Evolutionary conservation across 2,888 invertebrate species (phyloP).

Genomic region (Plebejus melissa): DNA sequence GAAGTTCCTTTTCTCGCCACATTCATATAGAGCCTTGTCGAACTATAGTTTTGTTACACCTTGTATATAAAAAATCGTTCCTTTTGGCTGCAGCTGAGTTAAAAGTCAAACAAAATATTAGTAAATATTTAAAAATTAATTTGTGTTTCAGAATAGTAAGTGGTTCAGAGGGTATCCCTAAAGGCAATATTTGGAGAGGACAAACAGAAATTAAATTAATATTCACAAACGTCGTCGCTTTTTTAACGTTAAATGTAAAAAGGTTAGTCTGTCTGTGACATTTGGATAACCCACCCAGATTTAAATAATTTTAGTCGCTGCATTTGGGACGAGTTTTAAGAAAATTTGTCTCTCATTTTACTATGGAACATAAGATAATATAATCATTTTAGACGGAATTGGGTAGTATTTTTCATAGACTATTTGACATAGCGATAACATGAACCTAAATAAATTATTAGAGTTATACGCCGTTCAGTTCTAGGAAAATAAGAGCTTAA

Average conservation of each 20-base stretch:
- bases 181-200: neutral
- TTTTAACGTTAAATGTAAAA: conserved; percentile 11
- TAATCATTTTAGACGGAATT: too few relatives aligned
- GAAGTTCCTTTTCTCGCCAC: too few relatives aligned
- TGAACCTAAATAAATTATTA: too few relatives aligned
- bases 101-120: neutral
- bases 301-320: conserved; percentile 7
- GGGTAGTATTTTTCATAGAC: too few relatives aligned
- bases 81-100: neutral
- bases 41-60: too few relatives aligned
- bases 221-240: neutral
- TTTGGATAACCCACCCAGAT: neutral
- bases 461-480: too few relatives aligned
- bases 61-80: neutral
- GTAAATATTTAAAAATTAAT: neutral
- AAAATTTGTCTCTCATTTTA: neutral
- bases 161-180: neutral
- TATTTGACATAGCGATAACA: too few relatives aligned
- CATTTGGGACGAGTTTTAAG: neutral
- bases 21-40: too few relatives aligned
- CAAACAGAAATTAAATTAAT: neutral
- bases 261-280: conserved; percentile 3
- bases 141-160: neutral
- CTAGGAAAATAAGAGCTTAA: too few relatives aligned
- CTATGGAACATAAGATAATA: too few relatives aligned